Base-by-base conservation (phyloP, 2,113 vertebrate species). In the Ochotona curzoniae region DNA sequence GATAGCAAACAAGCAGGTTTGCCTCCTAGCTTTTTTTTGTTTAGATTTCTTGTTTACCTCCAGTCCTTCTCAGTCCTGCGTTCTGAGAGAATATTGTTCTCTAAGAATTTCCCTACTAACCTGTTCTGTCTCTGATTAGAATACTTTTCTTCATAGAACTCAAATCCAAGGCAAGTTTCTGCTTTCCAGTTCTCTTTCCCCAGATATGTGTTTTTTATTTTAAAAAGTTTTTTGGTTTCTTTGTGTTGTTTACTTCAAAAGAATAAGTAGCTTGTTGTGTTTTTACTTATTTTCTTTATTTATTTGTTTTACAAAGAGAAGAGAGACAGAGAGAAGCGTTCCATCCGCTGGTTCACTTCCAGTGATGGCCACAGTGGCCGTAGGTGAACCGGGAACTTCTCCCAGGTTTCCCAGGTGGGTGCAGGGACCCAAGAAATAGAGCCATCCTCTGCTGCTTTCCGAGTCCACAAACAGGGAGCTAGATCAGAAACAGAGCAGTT, bases 131-230 rank as follows among this genome's bases (percentile, higher is more conserved):
- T 25, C 51, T 76, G 44, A 71, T 30, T 67, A 86, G 57, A 94
- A 90, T n/a, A n/a, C 32, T 90, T 44, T 67, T 90, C 38, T 78
- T 94, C 7, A 69, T 91, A 64, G n/a, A 71, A 69, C 30, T 73
- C 38, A 89, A 91, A 85, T 76, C 12, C 21, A 71, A 86, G 28
- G 35, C 75, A 90, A 81, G n/a, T 61, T 92, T 90, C 26, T 93
- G 10, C 54, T 67, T 86, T 95, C 51, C n/a, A 80, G 18, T 79
- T 90, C 67, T 78, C 7, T 71, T 86, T 69, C 18, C 13, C 57
- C 86, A 64, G 35, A 61, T 67, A 11, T 21, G 38, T 6, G 38
- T 6, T 44, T 44, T 44, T 44, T 44, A 44, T 44, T 44, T 44
- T 44, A 44, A 44, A 44, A 44, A 6, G 38, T 9, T 61, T 30